Evolutionary conservation across 2,888 invertebrate species (phyloP).

Genomic region (Atherix ibis): DNA sequence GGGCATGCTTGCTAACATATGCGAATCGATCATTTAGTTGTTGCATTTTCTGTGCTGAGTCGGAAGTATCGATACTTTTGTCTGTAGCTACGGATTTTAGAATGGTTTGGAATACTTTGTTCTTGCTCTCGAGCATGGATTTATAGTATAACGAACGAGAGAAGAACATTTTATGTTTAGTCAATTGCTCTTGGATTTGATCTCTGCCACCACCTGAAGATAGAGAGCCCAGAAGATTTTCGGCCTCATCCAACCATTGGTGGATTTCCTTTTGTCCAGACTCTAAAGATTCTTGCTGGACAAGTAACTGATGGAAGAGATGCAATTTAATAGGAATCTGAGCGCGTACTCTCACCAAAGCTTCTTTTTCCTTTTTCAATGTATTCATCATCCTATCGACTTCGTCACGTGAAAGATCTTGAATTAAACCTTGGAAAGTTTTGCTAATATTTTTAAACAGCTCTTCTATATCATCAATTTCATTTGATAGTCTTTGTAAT

Average conservation of each 20-base stretch:
- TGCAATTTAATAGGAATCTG: slow-evolving; percentile 69
- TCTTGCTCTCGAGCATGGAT: slow-evolving; percentile 87
- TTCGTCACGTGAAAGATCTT: slow-evolving; percentile 76
- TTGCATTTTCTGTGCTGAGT: slow-evolving; percentile 54
- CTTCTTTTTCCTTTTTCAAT: slow-evolving; percentile 77
- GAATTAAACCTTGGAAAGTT: slow-evolving; percentile 79
- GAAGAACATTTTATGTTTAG: slow-evolving; percentile 73
- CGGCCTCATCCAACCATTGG: slow-evolving; percentile 74
- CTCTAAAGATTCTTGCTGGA: slow-evolving; percentile 82
- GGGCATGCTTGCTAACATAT: slow-evolving; percentile 56
- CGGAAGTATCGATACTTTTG: slow-evolving; percentile 56
- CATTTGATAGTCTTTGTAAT: slow-evolving; percentile 57
- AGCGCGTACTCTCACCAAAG: slow-evolving; percentile 68
- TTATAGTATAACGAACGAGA: slow-evolving; percentile 79
- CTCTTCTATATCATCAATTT: slow-evolving; percentile 76
- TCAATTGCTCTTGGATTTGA: slow-evolving; percentile 56
- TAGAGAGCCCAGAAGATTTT: slow-evolving; percentile 46
- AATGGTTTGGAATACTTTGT: slow-evolving; percentile 80
- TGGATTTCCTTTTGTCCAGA: slow-evolving; percentile 73
- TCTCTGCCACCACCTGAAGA: slow-evolving; percentile 50
- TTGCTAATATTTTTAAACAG: slow-evolving; percentile 82
- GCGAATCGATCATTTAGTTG: slow-evolving; percentile 73
- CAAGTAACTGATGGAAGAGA: slow-evolving; percentile 63
- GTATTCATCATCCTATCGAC: slow-evolving; percentile 81
- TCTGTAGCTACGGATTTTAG: slow-evolving; percentile 60